These are phyloP conservation scores for Nemotelus nigrinus DNA, from an alignment of 2,888 invertebrate species.

Conservation along the genomic window DNA sequence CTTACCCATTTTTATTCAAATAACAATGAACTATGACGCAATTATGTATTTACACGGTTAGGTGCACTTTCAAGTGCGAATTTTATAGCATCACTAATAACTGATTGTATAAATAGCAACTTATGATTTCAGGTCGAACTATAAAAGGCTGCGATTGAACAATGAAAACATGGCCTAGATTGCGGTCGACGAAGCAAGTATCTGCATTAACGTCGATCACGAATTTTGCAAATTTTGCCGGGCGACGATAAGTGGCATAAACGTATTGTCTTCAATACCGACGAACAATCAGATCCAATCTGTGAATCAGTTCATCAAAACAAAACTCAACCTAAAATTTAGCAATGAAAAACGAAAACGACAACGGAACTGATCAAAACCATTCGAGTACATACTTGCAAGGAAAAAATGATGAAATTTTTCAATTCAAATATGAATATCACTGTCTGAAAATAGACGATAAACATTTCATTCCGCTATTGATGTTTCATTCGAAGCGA, in stretches of 20 bases:
- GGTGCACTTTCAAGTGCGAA: neutral
- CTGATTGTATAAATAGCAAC: neutral
- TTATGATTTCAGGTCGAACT: neutral
- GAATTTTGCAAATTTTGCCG: no score
- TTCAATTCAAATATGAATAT: no score
- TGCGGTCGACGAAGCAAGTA: neutral
- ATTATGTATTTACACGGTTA: neutral
- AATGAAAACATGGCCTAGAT: neutral
- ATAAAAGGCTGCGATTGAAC: neutral
- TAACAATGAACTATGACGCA: neutral
- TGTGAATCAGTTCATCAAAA: no score
- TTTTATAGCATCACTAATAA: neutral
- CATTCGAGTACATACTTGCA: no score
- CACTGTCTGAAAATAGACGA: neutral
- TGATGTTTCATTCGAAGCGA: neutral
- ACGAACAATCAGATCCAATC: no score
- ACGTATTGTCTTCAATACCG: no score
- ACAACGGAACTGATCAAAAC: neutral
- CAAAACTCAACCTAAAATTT: neutral
- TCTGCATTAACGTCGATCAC: neutral
- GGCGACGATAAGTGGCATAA: no score
- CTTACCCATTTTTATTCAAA: no score
- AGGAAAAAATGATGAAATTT: no score
- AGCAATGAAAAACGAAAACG: neutral
- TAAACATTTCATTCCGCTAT: neutral